Percentiles rank a stretch among this genome's conserved stretches.
phyloP scores from a whole-genome alignment of 2,888 invertebrate species.

The Metalampra italica region DNA sequence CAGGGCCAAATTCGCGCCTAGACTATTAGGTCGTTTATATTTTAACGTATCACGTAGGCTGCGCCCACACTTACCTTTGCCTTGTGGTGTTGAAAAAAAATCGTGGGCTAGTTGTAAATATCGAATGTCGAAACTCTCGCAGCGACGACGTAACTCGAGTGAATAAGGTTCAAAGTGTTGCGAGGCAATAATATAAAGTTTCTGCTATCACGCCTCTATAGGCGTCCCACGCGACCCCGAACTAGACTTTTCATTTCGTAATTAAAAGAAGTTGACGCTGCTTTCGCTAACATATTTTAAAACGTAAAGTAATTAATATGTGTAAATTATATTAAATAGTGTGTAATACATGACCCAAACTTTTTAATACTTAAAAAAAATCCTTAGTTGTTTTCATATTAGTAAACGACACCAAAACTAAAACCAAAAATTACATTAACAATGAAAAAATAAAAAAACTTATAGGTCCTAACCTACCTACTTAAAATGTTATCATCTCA shows the following conservation, averaged over 20 bases:
- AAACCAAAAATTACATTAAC: no score
- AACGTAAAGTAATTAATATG: no score
- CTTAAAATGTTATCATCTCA: no score
- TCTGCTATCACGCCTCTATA: no score
- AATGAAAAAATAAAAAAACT: no score
- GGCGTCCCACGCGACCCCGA: conserved; percentile 52
- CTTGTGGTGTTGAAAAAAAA: conserved; percentile 47
- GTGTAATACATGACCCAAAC: no score
- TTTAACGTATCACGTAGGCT: conserved; percentile 53
- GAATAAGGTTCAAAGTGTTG: conserved; percentile 24
- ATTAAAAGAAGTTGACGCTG: conserved; percentile 41
- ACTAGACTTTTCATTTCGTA: conserved; percentile 53
- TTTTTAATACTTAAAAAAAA: no score
- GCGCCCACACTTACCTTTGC: conserved; percentile 51
- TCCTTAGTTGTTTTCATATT: no score
- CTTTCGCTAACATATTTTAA: conserved; percentile 43
- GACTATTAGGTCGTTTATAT: conserved; percentile 44
- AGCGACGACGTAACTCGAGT: conserved; percentile 20
- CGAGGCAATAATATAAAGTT: neutral
- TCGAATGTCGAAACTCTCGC: conserved; percentile 22
- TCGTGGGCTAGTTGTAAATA: conserved; percentile 57
- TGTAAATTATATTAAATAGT: no score
- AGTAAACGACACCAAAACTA: no score
- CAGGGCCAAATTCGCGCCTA: conserved; percentile 44
- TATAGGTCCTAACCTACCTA: no score